These are phyloP conservation scores for Oncorhynchus kisutch DNA, from an alignment of 2,113 vertebrate species.

Conservation along the genomic window DNA sequence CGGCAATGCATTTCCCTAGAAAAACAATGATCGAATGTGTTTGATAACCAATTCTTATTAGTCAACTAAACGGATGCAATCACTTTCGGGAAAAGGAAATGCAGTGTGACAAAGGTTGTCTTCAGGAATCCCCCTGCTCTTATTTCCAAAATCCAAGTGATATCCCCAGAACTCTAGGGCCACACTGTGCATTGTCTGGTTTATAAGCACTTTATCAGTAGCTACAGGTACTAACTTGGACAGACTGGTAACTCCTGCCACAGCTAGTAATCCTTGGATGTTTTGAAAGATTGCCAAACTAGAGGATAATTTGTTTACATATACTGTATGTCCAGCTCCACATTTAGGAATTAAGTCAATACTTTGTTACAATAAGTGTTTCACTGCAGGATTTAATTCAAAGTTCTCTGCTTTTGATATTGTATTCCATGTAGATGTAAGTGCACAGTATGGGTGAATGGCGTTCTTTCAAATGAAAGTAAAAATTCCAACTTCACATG, in stretches of 20 bases:
- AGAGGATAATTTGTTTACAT: constrained; percentile 66
- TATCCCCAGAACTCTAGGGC: constrained; percentile 26
- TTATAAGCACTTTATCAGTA: constrained; percentile 77
- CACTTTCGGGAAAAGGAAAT: background rate
- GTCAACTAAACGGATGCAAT: background rate
- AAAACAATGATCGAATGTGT: constrained; percentile 11
- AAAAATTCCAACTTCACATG: background rate
- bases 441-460: constrained; percentile 1
- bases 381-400: constrained; percentile 2
- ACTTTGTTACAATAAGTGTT: constrained; percentile 17
- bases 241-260: constrained; percentile 40
- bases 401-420: constrained; percentile 32
- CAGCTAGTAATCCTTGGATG: constrained; percentile 43
- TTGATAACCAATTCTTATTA: background rate
- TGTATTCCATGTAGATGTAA: constrained; percentile 9
- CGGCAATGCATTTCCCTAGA: background rate
- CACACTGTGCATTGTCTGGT: constrained; percentile 52
- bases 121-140: background rate
- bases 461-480: constrained; percentile 37
- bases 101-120: background rate
- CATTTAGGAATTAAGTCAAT: constrained; percentile 36
- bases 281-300: constrained; percentile 53
- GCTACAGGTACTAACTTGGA: constrained; percentile 66
- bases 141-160: constrained; percentile 41
- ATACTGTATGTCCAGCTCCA: constrained; percentile 67